Conservation (phyloP, 2,797 vertebrate genomes). For the Ptychobarbus kaznakovi region DNA sequence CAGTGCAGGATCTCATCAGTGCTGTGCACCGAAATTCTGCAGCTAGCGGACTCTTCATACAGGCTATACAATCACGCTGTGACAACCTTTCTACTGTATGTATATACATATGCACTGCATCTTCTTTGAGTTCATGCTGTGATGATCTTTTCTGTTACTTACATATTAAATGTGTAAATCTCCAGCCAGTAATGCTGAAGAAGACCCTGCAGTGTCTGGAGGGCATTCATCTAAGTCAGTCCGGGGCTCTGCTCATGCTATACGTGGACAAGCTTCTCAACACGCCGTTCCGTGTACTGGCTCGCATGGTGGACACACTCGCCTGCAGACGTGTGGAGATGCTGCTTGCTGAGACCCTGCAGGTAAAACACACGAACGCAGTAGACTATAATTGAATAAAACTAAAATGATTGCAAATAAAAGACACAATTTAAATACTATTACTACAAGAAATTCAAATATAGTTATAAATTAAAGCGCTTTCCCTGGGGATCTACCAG, state of each 20-base stretch:
- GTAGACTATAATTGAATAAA: too few relatives aligned
- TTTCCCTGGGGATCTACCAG: not conserved
- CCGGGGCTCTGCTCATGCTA: conserved; percentile 90
- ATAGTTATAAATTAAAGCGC: not conserved
- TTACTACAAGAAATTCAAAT: not conserved
- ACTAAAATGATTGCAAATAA: not conserved
- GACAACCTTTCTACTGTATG: conserved; percentile 89
- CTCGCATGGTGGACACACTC: conserved; percentile 95
- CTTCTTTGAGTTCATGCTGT: not conserved
- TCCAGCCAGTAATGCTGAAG: conserved; percentile 91
- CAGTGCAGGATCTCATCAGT: conserved; percentile 98
- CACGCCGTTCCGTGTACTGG: conserved; percentile 94
- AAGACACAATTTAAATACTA: not conserved
- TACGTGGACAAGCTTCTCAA: conserved; percentile 93
- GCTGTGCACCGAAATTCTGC: conserved; percentile 96
- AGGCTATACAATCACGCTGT: conserved; percentile 97
- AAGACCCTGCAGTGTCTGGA: conserved; percentile 96
- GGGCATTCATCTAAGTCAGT: conserved; percentile 97
- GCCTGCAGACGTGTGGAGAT: conserved; percentile 97
- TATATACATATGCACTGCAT: conserved; percentile 55
- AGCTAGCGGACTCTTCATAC: conserved; percentile 97
- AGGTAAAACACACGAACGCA: conserved; percentile 75
- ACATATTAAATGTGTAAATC: conserved; percentile 56
- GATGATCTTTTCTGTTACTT: not conserved
- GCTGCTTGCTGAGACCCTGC: conserved; percentile 92